Evolutionary conservation across 2,113 vertebrate species (phyloP).

Genomic region (Malurus elegans): DNA sequence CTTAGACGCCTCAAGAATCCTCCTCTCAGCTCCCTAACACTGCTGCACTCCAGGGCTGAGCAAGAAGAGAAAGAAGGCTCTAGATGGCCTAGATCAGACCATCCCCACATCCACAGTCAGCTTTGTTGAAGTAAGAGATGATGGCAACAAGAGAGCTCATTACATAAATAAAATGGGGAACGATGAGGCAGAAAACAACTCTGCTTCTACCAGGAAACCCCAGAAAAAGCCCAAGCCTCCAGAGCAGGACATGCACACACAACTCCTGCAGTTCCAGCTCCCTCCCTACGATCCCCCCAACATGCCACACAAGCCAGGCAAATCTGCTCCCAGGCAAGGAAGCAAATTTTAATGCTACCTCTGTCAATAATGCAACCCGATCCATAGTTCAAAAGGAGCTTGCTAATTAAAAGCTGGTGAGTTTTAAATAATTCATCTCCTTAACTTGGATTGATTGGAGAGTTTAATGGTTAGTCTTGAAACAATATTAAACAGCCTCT

Average conservation of each 20-base stretch:
- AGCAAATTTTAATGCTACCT: conserved; percentile 76
- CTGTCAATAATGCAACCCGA: conserved; percentile 95
- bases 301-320: background rate
- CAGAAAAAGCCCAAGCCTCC: background rate
- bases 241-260: background rate
- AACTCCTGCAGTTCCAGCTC: background rate
- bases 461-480: conserved; percentile 91
- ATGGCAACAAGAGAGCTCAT: background rate
- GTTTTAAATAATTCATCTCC: conserved; percentile 99
- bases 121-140: background rate
- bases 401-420: conserved; percentile 98
- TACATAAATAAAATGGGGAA: background rate
- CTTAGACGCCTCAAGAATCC: background rate
- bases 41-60: background rate
- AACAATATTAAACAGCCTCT: conserved; percentile 96
- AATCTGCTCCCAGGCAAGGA: conserved; percentile 56
- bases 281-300: background rate
- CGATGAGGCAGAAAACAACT: background rate
- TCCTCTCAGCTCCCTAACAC: background rate
- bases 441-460: conserved; percentile 99
- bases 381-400: conserved; percentile 95
- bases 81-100: background rate
- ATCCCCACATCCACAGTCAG: background rate
- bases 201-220: background rate
- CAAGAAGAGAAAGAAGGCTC: background rate